Evolutionary conservation across 1,140 invertebrate species (phyloP), one percentile per base, ranked within the genome.

Genomic region (Listronotus oregonensis): DNA sequence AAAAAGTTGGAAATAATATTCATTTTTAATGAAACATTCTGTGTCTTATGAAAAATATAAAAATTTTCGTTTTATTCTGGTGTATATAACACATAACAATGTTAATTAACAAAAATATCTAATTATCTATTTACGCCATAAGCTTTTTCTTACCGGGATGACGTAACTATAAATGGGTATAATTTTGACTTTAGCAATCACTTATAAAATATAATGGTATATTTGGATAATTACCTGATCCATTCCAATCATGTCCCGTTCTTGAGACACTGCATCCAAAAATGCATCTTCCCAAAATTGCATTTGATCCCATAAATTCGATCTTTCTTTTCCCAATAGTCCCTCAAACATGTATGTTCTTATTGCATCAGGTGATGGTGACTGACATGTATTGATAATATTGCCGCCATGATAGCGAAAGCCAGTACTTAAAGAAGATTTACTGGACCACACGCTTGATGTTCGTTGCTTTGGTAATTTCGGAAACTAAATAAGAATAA

Each of bases 241-340:
- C 96, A 99, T 98, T 56, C 98, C 98, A 66, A 99, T 95, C 85
- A 99, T 95, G 77, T 99, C 97, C 54, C 98, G 84, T 78, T 99
- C 98, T 80, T 99, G 96, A 50, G 97, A 97, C 0, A 99, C 97
- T 0, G 97, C 96, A 82, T 99, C 97, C 21, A 99, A 82, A 77
- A 99, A 99, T 0, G 94, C 93, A 80, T 99, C 97, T 81, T 99
- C 97, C 97, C 98, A 99, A 80, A 99, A 99, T 76, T 99, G 95
- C 93, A 99, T 97, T 82, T 99, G 94, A 79, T 99, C 96, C 97
- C 97, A 99, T n/a, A 99, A 79, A 37, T 87, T 86, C 4, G 91
- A 92, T 68, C 95, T 84, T 3, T 77, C 80, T 66, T 83, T 85
- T 75, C 85, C 86, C 66, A 87, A 77, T 10, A 88, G 74, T 3